phyloP scores from a whole-genome alignment of 2,888 invertebrate genomes.

The Papilio demoleus region DNA sequence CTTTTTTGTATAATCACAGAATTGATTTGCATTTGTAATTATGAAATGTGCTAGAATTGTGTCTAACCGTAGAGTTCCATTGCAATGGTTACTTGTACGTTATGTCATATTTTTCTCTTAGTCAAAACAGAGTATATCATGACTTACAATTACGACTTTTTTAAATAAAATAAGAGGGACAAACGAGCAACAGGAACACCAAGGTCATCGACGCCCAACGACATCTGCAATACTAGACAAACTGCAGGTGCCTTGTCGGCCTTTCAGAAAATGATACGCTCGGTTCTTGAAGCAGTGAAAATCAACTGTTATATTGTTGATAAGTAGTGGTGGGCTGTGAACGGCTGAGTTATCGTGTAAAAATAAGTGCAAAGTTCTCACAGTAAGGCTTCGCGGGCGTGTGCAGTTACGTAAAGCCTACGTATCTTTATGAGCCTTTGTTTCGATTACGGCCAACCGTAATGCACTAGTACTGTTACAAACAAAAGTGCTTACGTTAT shows the following conservation, averaged over 20 bases:
- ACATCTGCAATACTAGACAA: no score
- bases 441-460: constrained; percentile 69
- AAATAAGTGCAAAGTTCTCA: constrained; percentile 50
- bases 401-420: constrained; percentile 53
- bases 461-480: constrained; percentile 49
- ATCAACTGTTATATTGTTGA: constrained; percentile 6
- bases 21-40: constrained; percentile 26
- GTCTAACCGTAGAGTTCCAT: no score
- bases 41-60: not conserved
- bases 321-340: constrained; percentile 29
- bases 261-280: no score
- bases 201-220: no score
- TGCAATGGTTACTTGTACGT: no score
- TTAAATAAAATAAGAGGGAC: no score
- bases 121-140: no score
- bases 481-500: constrained; percentile 40
- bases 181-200: no score
- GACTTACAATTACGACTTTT: no score
- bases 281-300: no score
- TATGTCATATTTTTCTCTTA: no score
- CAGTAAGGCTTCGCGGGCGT: constrained; percentile 47
- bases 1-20: not conserved
- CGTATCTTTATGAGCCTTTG: constrained; percentile 79
- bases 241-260: no score
- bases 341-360: constrained; percentile 43